Evolutionary conservation across 1,140 invertebrate species (phyloP), one percentile per base, ranked within the genome.

Genomic region (Aphaenogaster floridana): DNA sequence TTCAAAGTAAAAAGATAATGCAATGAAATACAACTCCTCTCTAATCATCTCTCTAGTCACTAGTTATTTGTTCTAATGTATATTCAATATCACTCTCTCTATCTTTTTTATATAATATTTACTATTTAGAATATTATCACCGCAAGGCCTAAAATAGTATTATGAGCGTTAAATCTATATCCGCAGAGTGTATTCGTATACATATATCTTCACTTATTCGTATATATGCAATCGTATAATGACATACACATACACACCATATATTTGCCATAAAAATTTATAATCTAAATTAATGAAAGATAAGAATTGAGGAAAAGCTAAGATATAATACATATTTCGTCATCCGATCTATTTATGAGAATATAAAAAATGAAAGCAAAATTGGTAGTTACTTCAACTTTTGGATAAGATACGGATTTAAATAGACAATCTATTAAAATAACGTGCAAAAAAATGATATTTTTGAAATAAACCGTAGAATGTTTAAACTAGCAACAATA

Each of bases 91-190:
- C 36, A 52, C 13, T 45, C 68, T 28, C 15, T 21, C 13, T 45
- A 80, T 28, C 15, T 21, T 36, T 68, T 45, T 63, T 63, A 66
- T 68, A 45, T 42, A 42, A 68, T 68, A 68, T 68, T 39, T 66
- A 39, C 3, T 42, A 45, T 45, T 13, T 68, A 45, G 17, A 21
- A 68, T 68, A 68, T 68, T 66, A 68, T 68, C 39, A 68, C n/a
- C 34, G 15, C 21, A 54, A 79, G 34, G 9, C 13, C 0, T 80
- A 80, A 66, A 21, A 17, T 68, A 68, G 39, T 36, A 80, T 80
- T 63, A 63, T 4, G 15, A 57, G 45, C 15, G 7, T 77, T 28
- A 61, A 77, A 63, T 78, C 42, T 42, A 42, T 61, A 34, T 42
- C 21, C 7, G 8, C 9, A 13, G 9, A 11, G 5, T 45, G 9